Conservation (phyloP, 2,113 vertebrate species). For the Gracilinanus agilis region DNA sequence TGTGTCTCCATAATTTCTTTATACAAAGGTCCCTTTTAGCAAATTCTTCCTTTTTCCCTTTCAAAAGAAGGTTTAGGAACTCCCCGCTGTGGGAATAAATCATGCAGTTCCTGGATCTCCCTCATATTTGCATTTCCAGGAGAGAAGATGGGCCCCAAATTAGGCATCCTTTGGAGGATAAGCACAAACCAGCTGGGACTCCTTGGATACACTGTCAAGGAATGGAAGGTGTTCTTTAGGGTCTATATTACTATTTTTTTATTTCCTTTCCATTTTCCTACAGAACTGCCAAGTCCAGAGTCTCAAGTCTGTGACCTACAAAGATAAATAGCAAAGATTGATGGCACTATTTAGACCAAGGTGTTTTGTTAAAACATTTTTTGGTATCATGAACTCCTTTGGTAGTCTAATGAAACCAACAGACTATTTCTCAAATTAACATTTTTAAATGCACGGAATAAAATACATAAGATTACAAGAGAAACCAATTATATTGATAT, state of each 20-base stretch:
- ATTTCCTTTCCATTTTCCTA: constrained; percentile 4
- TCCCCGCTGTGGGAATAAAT: not conserved
- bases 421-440: not conserved
- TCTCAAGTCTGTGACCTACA: not conserved
- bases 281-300: constrained; percentile 14
- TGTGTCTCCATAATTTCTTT: not conserved
- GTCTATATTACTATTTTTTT: constrained; percentile 3
- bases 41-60: not conserved
- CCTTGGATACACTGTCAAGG: not conserved
- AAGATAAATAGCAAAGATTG: too few relatives aligned
- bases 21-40: not conserved
- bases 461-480: not conserved
- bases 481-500: not conserved
- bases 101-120: not conserved
- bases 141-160: not conserved
- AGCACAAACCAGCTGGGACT: not conserved
- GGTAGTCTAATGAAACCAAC: too few relatives aligned
- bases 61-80: constrained; percentile 33
- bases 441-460: too few relatives aligned
- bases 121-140: not conserved
- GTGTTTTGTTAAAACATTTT: not conserved
- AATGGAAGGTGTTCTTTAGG: constrained; percentile 15
- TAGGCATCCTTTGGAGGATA: not conserved
- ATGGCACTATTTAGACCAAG: not conserved
- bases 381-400: not conserved